Conservation (phyloP, 2,113 vertebrate species). For the Megaleporinus macrocephalus region DNA sequence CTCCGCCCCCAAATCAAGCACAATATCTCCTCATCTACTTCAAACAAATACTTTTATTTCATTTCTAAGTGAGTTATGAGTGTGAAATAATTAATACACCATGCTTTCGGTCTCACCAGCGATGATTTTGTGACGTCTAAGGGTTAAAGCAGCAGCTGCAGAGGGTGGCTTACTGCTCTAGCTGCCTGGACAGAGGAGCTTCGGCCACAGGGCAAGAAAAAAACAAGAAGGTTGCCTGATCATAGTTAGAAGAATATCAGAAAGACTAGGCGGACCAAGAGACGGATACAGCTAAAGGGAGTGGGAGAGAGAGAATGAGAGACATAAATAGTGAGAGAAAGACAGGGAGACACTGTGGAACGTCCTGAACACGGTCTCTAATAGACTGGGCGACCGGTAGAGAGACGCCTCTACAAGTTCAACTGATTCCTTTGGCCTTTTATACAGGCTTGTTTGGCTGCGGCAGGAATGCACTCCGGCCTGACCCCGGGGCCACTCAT, state of each 20-base stretch:
- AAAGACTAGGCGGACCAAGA: not conserved
- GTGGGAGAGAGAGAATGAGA: slow-evolving; percentile 22
- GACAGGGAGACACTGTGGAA: slow-evolving; percentile 18
- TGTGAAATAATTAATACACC: no score
- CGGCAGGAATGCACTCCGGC: slow-evolving; percentile 72
- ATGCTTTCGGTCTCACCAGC: no score
- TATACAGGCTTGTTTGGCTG: slow-evolving; percentile 78
- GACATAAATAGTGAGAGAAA: slow-evolving; percentile 32
- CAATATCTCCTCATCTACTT: no score
- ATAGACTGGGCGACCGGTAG: slow-evolving; percentile 63
- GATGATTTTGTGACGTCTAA: not conserved
- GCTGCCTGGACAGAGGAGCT: not conserved
- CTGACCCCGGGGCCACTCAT: slow-evolving; percentile 82
- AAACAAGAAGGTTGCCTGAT: slow-evolving; percentile 23
- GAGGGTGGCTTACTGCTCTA: not conserved
- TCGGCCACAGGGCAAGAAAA: not conserved
- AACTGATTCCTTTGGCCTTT: slow-evolving; percentile 77
- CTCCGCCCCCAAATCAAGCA: no score
- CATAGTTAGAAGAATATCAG: slow-evolving; percentile 28
- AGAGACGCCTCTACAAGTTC: slow-evolving; percentile 66
- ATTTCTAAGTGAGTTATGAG: no score
- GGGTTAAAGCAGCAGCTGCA: not conserved
- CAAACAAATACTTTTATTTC: no score
- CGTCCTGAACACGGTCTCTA: slow-evolving; percentile 55
- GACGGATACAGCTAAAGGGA: not conserved